Conservation (phyloP, 2,113 vertebrate species). For the Bettongia penicillata region DNA sequence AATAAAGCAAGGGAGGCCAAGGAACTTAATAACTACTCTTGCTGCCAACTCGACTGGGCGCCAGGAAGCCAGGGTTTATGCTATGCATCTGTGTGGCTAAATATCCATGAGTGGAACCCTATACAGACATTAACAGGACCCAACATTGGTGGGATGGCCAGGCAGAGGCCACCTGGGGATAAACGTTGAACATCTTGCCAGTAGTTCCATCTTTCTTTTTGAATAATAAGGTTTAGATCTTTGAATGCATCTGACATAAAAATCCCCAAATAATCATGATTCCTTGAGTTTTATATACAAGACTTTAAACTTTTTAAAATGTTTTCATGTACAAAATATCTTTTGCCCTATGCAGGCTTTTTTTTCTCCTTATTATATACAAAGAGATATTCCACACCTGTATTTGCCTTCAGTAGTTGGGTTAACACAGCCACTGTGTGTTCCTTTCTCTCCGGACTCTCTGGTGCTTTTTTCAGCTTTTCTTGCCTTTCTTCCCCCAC, state of each 20-base stretch:
- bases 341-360: not conserved
- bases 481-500: not conserved
- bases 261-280: not conserved
- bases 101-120: not conserved
- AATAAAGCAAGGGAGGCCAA: slow-evolving; percentile 69
- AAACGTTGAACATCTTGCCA: not conserved
- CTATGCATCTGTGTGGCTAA: not conserved
- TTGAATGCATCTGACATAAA: not conserved
- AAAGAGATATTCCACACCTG: not conserved
- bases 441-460: not conserved
- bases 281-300: not conserved
- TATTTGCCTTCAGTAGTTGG: not conserved
- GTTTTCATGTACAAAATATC: not conserved
- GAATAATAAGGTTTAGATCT: not conserved
- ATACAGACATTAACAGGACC: not conserved
- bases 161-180: not conserved
- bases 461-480: not conserved
- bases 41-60: slow-evolving; percentile 53
- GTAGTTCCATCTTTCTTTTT: not conserved
- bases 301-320: not conserved
- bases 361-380: not conserved
- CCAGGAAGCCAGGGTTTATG: slow-evolving; percentile 6
- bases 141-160: not conserved
- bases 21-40: slow-evolving; percentile 62
- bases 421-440: not conserved